Conservation (phyloP, 2,113 vertebrate genomes). For the Trichechus manatus region DNA sequence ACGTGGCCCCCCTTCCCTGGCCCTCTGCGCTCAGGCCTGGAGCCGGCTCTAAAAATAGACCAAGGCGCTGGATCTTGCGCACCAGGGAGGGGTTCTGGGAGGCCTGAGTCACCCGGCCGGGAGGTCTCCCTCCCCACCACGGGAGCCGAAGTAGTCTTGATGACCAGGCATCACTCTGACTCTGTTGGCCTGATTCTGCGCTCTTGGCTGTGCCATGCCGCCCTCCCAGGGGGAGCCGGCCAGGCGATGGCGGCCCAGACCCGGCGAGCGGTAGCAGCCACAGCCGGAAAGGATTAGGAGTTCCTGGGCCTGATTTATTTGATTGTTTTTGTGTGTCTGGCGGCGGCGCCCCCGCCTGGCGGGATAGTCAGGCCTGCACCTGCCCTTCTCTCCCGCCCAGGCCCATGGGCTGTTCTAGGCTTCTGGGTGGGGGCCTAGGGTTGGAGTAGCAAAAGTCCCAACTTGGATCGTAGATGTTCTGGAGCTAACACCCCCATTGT, state of each 20-base stretch:
- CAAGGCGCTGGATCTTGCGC: constrained; percentile 23
- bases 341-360: neutral
- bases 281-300: constrained; percentile 81
- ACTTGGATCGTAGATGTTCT: constrained; percentile 14
- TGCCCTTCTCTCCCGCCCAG: constrained; percentile 48
- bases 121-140: neutral
- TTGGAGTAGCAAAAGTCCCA: neutral
- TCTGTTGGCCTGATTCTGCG: constrained; percentile 26
- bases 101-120: constrained; percentile 70
- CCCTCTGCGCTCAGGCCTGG: neutral
- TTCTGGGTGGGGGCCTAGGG: constrained; percentile 45
- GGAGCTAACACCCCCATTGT: neutral
- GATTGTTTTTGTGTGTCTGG: constrained; percentile 81
- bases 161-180: constrained; percentile 37
- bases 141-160: neutral
- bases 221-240: constrained; percentile 26
- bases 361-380: constrained; percentile 56
- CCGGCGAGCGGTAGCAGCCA: constrained; percentile 59
- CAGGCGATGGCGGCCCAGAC: constrained; percentile 30
- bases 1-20: neutral
- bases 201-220: constrained; percentile 27
- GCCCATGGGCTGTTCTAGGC: neutral
- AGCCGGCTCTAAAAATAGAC: constrained; percentile 79
- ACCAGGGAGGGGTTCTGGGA: constrained; percentile 73
- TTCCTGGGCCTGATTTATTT: constrained; percentile 78